These are phyloP conservation scores for Clarias gariepinus DNA, from an alignment of 2,113 vertebrate genomes.

Conservation along the genomic window DNA sequence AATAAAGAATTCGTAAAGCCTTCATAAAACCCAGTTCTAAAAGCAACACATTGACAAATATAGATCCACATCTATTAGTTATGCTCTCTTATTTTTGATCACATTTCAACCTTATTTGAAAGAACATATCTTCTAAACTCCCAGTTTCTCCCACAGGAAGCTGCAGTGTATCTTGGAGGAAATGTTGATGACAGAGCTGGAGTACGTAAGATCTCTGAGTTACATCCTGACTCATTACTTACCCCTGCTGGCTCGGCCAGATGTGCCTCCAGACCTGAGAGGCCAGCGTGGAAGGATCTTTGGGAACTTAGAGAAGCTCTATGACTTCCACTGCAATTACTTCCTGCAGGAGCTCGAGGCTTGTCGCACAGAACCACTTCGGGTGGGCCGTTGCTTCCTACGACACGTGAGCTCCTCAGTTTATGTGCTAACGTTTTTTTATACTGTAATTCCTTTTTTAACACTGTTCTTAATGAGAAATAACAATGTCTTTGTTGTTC, in stretches of 20 bases:
- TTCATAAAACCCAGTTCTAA: conserved; percentile 42
- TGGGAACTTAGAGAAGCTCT: conserved; percentile 76
- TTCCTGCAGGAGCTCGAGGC: conserved; percentile 72
- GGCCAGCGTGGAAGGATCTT: conserved; percentile 76
- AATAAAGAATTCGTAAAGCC: background rate
- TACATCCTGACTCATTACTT: conserved; percentile 74
- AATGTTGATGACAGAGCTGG: conserved; percentile 73
- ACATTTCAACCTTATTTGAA: conserved; percentile 21
- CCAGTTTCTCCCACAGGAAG: conserved; percentile 61
- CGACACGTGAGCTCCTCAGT: conserved; percentile 65
- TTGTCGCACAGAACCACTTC: conserved; percentile 65
- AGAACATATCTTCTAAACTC: background rate
- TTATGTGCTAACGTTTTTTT: background rate
- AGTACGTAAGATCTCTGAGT: conserved; percentile 73
- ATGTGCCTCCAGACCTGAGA: conserved; percentile 75
- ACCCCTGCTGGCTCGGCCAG: conserved; percentile 70
- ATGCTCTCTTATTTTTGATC: background rate
- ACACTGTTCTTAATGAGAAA: background rate
- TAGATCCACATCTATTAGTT: conserved; percentile 63
- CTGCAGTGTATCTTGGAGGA: conserved; percentile 71
- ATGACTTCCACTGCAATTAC: conserved; percentile 72
- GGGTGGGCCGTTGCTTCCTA: conserved; percentile 74
- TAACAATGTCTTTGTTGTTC: background rate
- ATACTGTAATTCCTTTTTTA: background rate
- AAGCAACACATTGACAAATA: conserved; percentile 57